phyloP scores from a whole-genome alignment of 2,113 vertebrate species.

The Procapra przewalskii region DNA sequence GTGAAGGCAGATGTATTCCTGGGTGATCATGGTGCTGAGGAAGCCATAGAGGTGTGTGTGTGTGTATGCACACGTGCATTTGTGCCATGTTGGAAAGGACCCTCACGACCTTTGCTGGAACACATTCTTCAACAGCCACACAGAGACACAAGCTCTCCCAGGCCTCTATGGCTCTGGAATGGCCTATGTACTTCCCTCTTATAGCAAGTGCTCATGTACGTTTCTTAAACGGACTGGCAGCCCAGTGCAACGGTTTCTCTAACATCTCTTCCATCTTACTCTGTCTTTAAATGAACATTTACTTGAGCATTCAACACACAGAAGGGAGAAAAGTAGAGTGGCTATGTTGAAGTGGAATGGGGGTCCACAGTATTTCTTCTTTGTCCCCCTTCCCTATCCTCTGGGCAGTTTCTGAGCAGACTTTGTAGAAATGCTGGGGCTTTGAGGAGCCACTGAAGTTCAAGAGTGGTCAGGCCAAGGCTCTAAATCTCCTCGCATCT shows the following conservation, averaged over 20 bases:
- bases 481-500: neutral
- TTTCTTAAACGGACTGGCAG: neutral
- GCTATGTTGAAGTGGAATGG: neutral
- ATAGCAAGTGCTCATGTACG: neutral
- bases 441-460: neutral
- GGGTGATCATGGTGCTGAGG: neutral
- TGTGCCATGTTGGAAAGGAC: neutral
- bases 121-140: neutral
- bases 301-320: neutral
- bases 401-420: neutral
- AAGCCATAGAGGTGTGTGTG: neutral
- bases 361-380: neutral
- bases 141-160: neutral
- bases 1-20: neutral
- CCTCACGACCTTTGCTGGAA: neutral
- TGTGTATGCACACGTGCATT: fast-evolving
- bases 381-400: neutral
- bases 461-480: neutral
- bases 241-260: neutral
- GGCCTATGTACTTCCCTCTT: neutral
- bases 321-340: neutral
- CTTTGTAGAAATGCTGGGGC: neutral
- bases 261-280: neutral
- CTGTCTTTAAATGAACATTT: neutral
- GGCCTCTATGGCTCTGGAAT: neutral